phyloP scores from a whole-genome alignment of 2,888 invertebrate genomes.

The Drosophila helvetica region DNA sequence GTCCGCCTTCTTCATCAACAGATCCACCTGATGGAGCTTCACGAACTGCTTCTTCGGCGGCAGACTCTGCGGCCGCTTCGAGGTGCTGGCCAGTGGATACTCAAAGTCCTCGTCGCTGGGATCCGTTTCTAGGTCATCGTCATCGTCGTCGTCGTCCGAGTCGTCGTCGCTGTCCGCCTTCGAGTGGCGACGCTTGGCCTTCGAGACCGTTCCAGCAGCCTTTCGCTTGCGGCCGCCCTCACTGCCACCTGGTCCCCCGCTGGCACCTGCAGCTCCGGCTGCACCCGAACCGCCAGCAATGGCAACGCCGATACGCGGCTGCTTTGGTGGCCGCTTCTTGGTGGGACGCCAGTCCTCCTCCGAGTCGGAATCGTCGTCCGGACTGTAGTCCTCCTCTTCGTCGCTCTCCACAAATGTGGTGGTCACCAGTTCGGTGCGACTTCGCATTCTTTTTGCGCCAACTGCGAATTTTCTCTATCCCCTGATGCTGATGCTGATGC shows the following conservation, averaged over 20 bases:
- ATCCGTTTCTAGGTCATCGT: constrained; percentile 67
- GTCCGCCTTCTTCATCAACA: constrained; percentile 82
- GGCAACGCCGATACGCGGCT: constrained; percentile 44
- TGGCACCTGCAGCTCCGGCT: not conserved
- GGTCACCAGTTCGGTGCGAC: constrained; percentile 84
- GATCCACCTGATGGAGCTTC: constrained; percentile 62
- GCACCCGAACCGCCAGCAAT: not conserved
- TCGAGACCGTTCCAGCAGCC: constrained; percentile 57
- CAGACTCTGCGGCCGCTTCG: constrained; percentile 62
- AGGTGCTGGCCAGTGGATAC: constrained; percentile 53
- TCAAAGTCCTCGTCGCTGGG: constrained; percentile 71
- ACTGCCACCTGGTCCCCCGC: constrained; percentile 20
- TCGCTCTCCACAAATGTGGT: constrained; percentile 83
- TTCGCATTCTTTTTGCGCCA: constrained; percentile 74
- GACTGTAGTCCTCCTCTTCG: constrained; percentile 83
- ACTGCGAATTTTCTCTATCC: constrained; percentile 33
- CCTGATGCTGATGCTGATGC: not conserved
- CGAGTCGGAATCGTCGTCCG: constrained; percentile 82
- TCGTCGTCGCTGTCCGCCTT: constrained; percentile 74
- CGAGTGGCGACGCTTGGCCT: constrained; percentile 70
- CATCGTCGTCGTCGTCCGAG: constrained; percentile 59
- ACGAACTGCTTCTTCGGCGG: constrained; percentile 79
- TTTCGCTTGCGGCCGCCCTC: constrained; percentile 64
- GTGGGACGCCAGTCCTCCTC: constrained; percentile 84
- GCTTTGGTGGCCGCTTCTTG: constrained; percentile 75